Conservation (phyloP, 2,888 invertebrate genomes). For the Folsomia manolachei region DNA sequence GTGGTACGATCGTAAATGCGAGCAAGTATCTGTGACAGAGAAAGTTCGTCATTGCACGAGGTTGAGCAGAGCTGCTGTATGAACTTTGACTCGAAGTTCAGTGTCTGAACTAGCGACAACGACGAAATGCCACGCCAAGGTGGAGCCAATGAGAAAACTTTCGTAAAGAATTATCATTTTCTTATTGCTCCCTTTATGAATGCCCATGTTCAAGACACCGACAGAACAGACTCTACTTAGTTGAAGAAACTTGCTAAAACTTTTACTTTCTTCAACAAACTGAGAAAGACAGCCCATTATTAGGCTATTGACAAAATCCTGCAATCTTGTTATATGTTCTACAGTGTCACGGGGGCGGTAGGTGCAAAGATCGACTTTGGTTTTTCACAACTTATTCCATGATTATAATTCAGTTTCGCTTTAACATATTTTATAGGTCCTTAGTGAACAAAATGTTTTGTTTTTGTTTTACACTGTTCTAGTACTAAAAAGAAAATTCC, state of each 20-base stretch:
- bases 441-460: too few species aligned
- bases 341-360: too few species aligned
- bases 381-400: too few species aligned
- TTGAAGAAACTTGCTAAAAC: neutral
- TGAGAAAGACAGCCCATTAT: neutral
- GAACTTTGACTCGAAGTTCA: neutral
- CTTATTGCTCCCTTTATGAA: constrained; percentile 1
- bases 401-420: too few species aligned
- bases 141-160: constrained; percentile 5
- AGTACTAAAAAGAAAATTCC: too few species aligned
- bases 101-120: neutral
- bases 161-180: neutral
- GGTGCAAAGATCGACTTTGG: too few species aligned
- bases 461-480: too few species aligned
- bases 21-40: too few species aligned
- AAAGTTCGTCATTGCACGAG: neutral
- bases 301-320: neutral
- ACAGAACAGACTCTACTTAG: neutral
- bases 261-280: neutral
- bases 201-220: neutral
- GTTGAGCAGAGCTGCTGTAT: too few species aligned
- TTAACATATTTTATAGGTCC: too few species aligned
- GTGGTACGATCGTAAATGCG: too few species aligned
- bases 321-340: neutral
- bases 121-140: neutral